Evolutionary conservation across 1,140 invertebrate genomes (phyloP).

Genomic region (Neomicropteryx cornuta): DNA sequence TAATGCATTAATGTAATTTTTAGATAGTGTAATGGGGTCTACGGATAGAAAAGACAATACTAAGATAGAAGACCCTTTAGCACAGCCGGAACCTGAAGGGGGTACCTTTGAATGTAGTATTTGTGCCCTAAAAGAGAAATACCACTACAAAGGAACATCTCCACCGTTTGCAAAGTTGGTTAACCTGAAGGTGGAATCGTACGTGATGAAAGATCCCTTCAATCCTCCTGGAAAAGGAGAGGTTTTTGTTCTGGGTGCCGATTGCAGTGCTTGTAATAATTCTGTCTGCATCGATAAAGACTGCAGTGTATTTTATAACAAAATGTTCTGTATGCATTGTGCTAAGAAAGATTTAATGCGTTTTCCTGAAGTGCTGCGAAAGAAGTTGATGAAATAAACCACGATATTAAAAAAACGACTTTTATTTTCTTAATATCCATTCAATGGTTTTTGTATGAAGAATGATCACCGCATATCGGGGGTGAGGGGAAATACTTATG

Average conservation of each 20-base stretch:
- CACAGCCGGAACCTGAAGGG: too few relatives aligned
- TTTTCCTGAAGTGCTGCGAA: constrained; percentile 53
- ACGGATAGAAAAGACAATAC: too few relatives aligned
- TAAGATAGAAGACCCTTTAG: too few relatives aligned
- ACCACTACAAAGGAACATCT: constrained; percentile 58
- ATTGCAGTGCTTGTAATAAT: constrained; percentile 57
- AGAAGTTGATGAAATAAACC: constrained; percentile 30
- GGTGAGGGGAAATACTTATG: too few relatives aligned
- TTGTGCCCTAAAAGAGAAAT: constrained; percentile 55
- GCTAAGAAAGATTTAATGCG: constrained; percentile 42
- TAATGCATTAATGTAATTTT: too few relatives aligned
- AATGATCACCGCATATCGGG: too few relatives aligned
- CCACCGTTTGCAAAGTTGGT: constrained; percentile 56
- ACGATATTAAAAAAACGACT: background rate
- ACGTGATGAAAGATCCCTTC: constrained; percentile 77
- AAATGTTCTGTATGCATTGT: constrained; percentile 62
- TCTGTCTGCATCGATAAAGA: constrained; percentile 55
- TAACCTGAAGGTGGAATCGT: constrained; percentile 58
- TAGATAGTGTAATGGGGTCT: too few relatives aligned
- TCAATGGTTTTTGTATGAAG: too few relatives aligned
- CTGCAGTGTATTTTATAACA: constrained; percentile 73
- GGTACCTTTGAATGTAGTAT: too few relatives aligned
- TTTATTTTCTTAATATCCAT: too few relatives aligned
- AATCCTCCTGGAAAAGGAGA: constrained; percentile 50
- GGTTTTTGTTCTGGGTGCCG: constrained; percentile 57